phyloP scores from a whole-genome alignment of 2,113 vertebrate genomes.

The Muscicapa adusta region DNA sequence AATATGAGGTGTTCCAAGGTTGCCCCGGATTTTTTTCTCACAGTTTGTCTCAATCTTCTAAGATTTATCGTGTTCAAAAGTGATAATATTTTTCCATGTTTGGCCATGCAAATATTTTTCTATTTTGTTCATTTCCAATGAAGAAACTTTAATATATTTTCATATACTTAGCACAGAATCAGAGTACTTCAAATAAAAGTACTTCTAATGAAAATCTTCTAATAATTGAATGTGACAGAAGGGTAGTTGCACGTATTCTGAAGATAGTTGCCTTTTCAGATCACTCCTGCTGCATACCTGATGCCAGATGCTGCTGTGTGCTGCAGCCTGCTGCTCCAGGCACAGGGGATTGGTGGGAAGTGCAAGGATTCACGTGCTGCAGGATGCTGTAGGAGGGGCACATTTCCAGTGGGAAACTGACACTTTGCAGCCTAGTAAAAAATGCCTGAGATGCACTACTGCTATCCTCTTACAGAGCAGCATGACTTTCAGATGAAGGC shows the following conservation, averaged over 20 bases:
- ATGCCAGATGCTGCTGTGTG: background rate
- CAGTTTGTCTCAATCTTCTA: background rate
- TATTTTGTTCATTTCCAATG: background rate
- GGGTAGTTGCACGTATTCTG: background rate
- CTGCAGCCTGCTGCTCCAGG: background rate
- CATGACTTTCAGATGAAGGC: background rate
- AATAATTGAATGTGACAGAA: background rate
- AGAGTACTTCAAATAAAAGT: background rate
- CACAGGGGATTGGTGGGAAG: background rate
- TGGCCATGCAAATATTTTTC: background rate
- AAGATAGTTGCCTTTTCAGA: background rate
- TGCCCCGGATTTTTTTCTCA: background rate
- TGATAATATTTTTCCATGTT: background rate
- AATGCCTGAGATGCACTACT: background rate
- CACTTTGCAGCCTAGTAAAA: background rate
- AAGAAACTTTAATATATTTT: background rate
- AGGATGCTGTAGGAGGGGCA: background rate
- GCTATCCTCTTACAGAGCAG: background rate
- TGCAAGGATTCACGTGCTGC: background rate
- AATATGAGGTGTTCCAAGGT: background rate
- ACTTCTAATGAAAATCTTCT: background rate
- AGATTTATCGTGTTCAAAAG: background rate
- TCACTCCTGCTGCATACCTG: background rate
- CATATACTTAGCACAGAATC: background rate
- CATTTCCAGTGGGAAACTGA: background rate